phyloP scores from a whole-genome alignment of 2,797 vertebrate species.

The Syncerus caffer region DNA sequence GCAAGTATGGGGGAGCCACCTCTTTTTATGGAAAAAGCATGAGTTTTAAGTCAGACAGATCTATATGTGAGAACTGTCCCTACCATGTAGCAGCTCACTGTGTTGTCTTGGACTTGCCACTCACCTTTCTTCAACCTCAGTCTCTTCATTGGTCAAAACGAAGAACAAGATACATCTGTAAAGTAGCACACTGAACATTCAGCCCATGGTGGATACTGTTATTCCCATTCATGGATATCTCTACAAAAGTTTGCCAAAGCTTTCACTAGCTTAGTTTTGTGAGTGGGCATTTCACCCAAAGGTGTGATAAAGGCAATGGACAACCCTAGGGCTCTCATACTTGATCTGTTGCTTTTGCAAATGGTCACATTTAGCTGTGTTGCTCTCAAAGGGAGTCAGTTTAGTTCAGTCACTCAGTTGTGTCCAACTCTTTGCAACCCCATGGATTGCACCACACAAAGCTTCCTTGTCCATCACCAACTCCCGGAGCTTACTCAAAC shows the following conservation, averaged over 20 bases:
- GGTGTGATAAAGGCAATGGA: not conserved
- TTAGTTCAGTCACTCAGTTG: no score
- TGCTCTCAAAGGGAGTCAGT: not conserved
- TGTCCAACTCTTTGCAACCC: no score
- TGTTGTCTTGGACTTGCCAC: not conserved
- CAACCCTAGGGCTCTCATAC: not conserved
- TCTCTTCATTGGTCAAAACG: not conserved
- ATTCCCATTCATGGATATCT: not conserved
- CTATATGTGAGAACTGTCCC: not conserved
- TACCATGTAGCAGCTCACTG: not conserved
- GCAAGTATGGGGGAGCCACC: not conserved
- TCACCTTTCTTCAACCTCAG: not conserved
- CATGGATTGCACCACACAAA: no score
- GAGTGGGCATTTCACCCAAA: not conserved
- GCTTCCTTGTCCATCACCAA: no score
- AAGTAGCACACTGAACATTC: not conserved
- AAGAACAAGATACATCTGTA: not conserved
- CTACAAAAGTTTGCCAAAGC: not conserved
- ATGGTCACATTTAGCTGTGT: not conserved
- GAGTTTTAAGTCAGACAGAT: not conserved
- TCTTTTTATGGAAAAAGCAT: not conserved
- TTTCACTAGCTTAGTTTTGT: not conserved
- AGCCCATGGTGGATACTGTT: not conserved
- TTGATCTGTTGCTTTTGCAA: not conserved
- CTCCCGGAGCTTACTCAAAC: no score